These are phyloP conservation scores for Spizaetus ornatus DNA, from an alignment of 2,113 vertebrate species.

Conservation along the genomic window DNA sequence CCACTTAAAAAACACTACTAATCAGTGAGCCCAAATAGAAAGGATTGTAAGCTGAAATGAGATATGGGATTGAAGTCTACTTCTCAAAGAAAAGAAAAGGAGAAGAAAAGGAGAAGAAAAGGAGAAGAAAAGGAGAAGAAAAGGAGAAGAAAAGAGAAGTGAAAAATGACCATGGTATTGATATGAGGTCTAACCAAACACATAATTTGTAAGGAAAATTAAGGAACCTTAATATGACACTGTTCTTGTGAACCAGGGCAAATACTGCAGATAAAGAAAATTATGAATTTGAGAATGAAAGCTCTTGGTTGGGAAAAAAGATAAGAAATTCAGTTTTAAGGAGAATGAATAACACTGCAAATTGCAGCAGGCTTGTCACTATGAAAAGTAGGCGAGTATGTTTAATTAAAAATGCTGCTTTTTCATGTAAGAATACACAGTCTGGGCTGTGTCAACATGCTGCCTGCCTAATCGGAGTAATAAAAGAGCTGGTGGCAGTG, in stretches of 20 bases:
- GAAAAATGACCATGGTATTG: not conserved
- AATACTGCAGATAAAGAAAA: not conserved
- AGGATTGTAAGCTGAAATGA: not conserved
- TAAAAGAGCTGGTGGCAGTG: not conserved
- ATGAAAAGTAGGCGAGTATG: not conserved
- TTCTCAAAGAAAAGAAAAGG: not conserved
- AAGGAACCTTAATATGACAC: not conserved
- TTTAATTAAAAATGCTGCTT: conserved; percentile 36
- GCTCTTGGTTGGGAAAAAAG: not conserved
- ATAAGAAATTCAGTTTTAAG: not conserved
- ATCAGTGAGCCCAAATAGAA: not conserved
- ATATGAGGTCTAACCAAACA: not conserved
- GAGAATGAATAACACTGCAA: not conserved
- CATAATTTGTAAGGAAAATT: not conserved
- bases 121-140: not conserved
- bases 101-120: not conserved
- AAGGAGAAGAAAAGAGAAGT: not conserved
- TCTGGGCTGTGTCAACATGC: not conserved
- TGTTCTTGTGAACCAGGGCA: not conserved
- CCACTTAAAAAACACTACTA: not conserved
- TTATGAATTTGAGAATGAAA: not conserved
- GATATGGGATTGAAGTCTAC: not conserved
- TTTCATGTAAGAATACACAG: not conserved
- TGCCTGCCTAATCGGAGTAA: not conserved
- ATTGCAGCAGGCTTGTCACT: not conserved